These are phyloP conservation scores for Piliocolobus tephrosceles DNA, from an alignment of 2,113 vertebrate genomes.

Conservation along the genomic window DNA sequence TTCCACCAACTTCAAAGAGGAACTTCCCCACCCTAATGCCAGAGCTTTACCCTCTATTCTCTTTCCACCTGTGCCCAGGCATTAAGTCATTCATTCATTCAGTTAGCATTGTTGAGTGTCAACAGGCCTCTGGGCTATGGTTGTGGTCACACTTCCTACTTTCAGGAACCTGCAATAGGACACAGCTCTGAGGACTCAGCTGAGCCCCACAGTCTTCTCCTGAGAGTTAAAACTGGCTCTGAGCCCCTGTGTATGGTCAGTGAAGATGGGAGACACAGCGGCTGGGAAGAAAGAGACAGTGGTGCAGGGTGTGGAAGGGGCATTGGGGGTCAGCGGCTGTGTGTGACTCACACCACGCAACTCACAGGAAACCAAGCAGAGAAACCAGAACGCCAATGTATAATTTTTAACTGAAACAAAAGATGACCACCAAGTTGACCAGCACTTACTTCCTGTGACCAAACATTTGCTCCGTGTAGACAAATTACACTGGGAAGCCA, in stretches of 20 bases:
- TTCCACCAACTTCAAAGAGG: background rate
- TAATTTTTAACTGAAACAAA: background rate
- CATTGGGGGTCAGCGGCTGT: background rate
- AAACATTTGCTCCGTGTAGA: background rate
- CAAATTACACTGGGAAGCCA: background rate
- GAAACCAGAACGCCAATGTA: background rate
- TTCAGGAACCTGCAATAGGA: background rate
- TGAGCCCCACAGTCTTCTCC: background rate
- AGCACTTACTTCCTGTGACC: background rate
- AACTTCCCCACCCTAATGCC: too few relatives aligned
- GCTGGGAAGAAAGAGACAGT: background rate
- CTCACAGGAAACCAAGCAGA: background rate
- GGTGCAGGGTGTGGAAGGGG: background rate
- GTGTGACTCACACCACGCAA: background rate
- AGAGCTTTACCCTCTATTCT: background rate
- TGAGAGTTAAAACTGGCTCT: background rate
- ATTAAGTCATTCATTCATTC: background rate
- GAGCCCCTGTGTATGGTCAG: background rate
- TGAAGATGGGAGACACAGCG: background rate
- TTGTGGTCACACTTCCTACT: background rate
- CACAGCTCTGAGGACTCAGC: accelerated
- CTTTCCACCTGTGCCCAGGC: background rate
- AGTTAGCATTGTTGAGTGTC: background rate
- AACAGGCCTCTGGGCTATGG: background rate
- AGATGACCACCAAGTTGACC: background rate